Evolutionary conservation across 2,888 invertebrate species (phyloP).

Genomic region (Acleris sparsana): DNA sequence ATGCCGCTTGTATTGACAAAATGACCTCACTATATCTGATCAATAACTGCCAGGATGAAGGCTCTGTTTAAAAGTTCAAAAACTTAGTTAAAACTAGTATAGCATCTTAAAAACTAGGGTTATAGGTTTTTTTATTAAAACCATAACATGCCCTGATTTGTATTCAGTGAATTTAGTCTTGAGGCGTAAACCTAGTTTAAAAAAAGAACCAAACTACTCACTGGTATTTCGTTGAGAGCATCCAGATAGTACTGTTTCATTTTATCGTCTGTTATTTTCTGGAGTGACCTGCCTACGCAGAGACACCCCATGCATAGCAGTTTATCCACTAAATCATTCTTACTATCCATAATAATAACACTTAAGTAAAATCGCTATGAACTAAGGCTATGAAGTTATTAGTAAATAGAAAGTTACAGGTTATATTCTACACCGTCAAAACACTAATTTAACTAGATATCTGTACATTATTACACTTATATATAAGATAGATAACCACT

Average conservation of each 20-base stretch:
- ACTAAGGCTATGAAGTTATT: too few species aligned
- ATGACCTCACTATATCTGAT: too few species aligned
- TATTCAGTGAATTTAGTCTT: too few species aligned
- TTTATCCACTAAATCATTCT: slow-evolving; percentile 49
- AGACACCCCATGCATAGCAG: slow-evolving; percentile 68
- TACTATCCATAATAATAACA: slow-evolving; percentile 51
- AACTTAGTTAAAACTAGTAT: too few species aligned
- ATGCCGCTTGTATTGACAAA: too few species aligned
- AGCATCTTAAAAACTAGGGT: too few species aligned
- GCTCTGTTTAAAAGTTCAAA: too few species aligned
- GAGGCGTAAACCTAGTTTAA: too few species aligned
- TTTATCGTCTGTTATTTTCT: slow-evolving; percentile 55
- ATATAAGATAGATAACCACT: neutral
- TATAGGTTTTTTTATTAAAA: too few species aligned
- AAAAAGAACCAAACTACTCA: slow-evolving; percentile 46
- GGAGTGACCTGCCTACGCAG: slow-evolving; percentile 59
- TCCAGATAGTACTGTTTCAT: slow-evolving; percentile 60
- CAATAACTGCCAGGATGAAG: too few species aligned
- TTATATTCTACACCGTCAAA: neutral
- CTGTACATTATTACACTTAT: neutral
- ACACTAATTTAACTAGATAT: neutral
- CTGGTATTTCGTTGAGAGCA: slow-evolving; percentile 64
- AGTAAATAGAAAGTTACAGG: slow-evolving; percentile 25
- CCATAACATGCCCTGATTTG: too few species aligned
- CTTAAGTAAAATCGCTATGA: neutral